A percentile compares a stretch with the other conserved stretches of the same genome.
Evolutionary conservation across 2,888 invertebrate genomes (phyloP).

Genomic region (Acleris cristana): DNA sequence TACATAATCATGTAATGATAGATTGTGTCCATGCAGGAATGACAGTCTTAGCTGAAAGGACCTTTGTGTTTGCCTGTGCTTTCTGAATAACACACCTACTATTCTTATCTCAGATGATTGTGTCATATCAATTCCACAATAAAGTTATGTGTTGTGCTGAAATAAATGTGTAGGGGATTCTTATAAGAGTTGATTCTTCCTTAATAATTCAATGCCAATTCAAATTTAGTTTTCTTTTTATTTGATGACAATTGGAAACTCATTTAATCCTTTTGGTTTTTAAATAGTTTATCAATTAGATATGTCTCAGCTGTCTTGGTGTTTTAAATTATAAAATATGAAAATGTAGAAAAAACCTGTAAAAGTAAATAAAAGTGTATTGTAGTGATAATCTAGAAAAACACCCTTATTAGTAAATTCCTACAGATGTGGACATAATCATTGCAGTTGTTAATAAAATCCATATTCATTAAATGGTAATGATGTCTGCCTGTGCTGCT

Average conservation of each 20-base stretch:
- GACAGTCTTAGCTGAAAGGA: conserved; percentile 12
- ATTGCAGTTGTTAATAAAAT: conserved; percentile 6
- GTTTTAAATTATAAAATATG: no score
- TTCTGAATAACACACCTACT: conserved; percentile 33
- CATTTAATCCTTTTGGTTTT: no score
- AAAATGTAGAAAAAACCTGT: no score
- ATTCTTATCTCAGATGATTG: conserved; percentile 36
- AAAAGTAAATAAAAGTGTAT: no score
- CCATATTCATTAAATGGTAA: conserved; percentile 35
- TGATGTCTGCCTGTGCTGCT: conserved; percentile 46
- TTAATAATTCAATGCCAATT: neutral
- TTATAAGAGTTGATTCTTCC: conserved; percentile 4
- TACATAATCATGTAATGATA: conserved; percentile 4
- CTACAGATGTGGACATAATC: neutral
- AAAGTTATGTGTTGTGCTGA: conserved; percentile 22
- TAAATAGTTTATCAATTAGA: no score
- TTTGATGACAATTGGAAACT: no score
- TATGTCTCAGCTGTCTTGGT: no score
- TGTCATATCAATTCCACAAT: conserved; percentile 35
- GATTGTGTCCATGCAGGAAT: neutral
- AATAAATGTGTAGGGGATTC: conserved; percentile 11
- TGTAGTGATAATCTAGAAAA: no score
- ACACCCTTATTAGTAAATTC: no score
- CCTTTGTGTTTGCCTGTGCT: conserved; percentile 26
- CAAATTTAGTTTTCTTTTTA: no score